Percentiles rank a stretch among this genome's conserved stretches.
Evolutionary conservation across 2,113 vertebrate genomes (phyloP).

Genomic region (Danionella cerebrum): DNA sequence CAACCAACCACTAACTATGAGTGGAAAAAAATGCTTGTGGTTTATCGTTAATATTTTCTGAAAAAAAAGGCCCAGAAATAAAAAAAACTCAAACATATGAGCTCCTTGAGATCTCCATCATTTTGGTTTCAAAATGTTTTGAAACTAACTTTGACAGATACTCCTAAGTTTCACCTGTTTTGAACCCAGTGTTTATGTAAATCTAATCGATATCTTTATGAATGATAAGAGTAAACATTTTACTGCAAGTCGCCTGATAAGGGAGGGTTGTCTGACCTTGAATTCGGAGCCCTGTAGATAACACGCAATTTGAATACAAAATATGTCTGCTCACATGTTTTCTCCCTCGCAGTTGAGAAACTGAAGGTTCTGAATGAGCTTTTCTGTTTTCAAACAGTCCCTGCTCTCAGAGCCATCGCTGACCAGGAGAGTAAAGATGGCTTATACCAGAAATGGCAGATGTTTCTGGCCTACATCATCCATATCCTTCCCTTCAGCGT

Average conservation of each 20-base stretch:
- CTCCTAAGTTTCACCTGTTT: no score
- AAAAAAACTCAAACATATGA: no score
- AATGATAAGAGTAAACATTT: not conserved
- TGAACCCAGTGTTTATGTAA: no score
- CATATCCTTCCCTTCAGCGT: constrained; percentile 88
- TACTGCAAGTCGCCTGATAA: not conserved
- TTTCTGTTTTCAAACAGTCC: constrained; percentile 58
- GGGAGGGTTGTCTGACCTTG: not conserved
- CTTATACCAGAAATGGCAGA: constrained; percentile 90
- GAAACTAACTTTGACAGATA: no score
- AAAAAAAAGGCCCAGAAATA: no score
- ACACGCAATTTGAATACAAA: not conserved
- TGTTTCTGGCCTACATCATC: constrained; percentile 85
- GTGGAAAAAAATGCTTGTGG: no score
- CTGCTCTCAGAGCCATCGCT: constrained; percentile 76
- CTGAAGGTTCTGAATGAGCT: not conserved
- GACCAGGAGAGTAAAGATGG: constrained; percentile 93
- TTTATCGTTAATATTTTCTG: no score
- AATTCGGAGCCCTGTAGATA: not conserved
- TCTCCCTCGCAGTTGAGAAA: not conserved
- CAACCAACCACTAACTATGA: no score
- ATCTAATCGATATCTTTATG: not conserved
- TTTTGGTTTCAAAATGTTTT: no score
- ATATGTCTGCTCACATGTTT: constrained; percentile 5
- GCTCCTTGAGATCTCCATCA: no score